phyloP scores from a whole-genome alignment of 1,140 invertebrate species.

The Anoplophora glabripennis region DNA sequence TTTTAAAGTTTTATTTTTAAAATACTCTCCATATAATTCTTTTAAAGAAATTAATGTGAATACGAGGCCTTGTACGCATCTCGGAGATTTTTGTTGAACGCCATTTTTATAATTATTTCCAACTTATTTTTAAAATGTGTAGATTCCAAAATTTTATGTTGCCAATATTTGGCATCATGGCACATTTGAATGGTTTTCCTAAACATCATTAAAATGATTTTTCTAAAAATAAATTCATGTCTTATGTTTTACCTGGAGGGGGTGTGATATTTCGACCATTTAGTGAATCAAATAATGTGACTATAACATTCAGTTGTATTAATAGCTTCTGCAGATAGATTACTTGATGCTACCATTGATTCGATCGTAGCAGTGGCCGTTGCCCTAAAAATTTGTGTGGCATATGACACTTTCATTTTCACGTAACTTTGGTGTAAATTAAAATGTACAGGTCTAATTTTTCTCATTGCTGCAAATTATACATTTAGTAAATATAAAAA shows the following conservation, averaged over 20 bases:
- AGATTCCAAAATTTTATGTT: too few species aligned
- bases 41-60: too few species aligned
- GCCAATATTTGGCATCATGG: too few species aligned
- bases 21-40: too few species aligned
- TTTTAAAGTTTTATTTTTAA: too few species aligned
- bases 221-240: too few species aligned
- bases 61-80: too few species aligned
- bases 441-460: background rate
- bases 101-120: too few species aligned
- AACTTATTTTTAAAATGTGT: too few species aligned
- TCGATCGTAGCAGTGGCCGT: slow-evolving; percentile 9
- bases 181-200: too few species aligned
- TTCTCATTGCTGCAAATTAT: background rate
- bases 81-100: too few species aligned
- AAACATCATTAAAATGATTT: too few species aligned
- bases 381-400: slow-evolving; percentile 2
- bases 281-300: slow-evolving; percentile 5
- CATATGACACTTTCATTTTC: slow-evolving; percentile 17
- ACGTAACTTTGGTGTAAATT: background rate
- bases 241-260: background rate
- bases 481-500: background rate
- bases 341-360: background rate
- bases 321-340: slow-evolving; percentile 9
- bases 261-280: background rate
- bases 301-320: slow-evolving; percentile 3